phyloP scores from a whole-genome alignment of 2,113 vertebrate species.

The Talpa occidentalis region DNA sequence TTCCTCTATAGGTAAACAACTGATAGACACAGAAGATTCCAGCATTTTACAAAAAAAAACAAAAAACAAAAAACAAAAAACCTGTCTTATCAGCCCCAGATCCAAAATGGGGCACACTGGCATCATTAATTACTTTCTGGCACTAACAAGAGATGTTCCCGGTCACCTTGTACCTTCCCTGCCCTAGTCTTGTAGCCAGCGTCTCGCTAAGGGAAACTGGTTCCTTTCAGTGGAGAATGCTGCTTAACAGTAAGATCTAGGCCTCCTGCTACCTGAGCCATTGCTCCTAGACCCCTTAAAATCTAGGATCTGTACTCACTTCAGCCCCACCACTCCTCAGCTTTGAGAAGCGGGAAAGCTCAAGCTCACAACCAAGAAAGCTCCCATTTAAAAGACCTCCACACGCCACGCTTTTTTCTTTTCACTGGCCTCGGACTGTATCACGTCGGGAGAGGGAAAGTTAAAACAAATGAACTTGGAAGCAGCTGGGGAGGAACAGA shows the following conservation, averaged over 20 bases:
- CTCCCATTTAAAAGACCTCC: slow-evolving; percentile 29
- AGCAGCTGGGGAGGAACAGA: slow-evolving; percentile 8
- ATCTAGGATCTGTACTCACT: neutral
- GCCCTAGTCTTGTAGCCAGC: neutral
- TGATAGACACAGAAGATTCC: neutral
- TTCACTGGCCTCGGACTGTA: slow-evolving; percentile 30
- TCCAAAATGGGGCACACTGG: neutral
- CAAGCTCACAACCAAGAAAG: neutral
- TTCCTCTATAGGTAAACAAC: slow-evolving; percentile 35
- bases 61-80: neutral
- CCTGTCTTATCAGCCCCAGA: neutral
- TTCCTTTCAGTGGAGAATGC: neutral
- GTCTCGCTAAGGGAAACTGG: neutral
- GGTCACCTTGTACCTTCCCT: neutral
- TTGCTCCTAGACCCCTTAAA: neutral
- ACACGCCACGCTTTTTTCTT: slow-evolving; percentile 13
- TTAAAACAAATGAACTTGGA: slow-evolving; percentile 35
- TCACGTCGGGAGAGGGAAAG: slow-evolving; percentile 43
- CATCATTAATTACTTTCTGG: neutral
- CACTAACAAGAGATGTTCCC: neutral
- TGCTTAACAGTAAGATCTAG: neutral
- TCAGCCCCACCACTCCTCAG: neutral
- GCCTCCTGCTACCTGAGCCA: accelerated
- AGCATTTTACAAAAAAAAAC: neutral
- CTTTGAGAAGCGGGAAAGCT: neutral